Base-by-base conservation (phyloP, 2,888 invertebrate genomes). In the Melieria picta region DNA sequence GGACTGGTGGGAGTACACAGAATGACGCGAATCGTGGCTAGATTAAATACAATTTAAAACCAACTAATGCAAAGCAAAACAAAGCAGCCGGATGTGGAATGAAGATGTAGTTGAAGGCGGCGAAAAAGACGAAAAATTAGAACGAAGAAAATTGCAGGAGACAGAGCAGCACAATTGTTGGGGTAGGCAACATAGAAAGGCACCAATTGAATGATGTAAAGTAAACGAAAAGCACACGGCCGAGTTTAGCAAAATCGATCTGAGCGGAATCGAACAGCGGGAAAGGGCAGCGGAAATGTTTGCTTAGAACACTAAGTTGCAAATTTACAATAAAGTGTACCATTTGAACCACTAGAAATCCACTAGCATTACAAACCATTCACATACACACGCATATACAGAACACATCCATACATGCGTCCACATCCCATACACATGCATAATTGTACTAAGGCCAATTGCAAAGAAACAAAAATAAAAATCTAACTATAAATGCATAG, bases 1-100 rank as follows among this genome's bases (percentile, higher is more conserved):
- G 89, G 98, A 98, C 86, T 94, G 96, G 93, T 99, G 98, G 99
- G 95, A 95, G 84, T 97, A 95, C 88, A 94, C 93, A 88, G 95
- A 95, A 91, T 94, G 86, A 86, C 86, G 84, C 76, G 83, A 81
- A 60, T 81, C 81, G 74, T 81, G 81, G 81, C 72, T 81, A 77
- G 81, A 80, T 74, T 81, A 78, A 80, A 56, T 52, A 11, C 42
- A 61, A 61, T 45, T 30, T 30, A 11, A 62, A 30, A 43, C n/a
- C 7, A 62, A 47, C 62, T 6, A 7, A 45, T 11, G 30, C 58
- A 58, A 58, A 30, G n/a, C 16, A 9, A 57, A 9, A 57, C 57
- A 57, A 42, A 2, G 6, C 7, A 50, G n/a, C 6, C 30, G 43
- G 58, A n/a, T 43, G 9, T 58, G 43, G 7, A 43, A 16, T 16